Conservation (phyloP, 2,888 invertebrate species). For the Sympetrum striolatum region DNA sequence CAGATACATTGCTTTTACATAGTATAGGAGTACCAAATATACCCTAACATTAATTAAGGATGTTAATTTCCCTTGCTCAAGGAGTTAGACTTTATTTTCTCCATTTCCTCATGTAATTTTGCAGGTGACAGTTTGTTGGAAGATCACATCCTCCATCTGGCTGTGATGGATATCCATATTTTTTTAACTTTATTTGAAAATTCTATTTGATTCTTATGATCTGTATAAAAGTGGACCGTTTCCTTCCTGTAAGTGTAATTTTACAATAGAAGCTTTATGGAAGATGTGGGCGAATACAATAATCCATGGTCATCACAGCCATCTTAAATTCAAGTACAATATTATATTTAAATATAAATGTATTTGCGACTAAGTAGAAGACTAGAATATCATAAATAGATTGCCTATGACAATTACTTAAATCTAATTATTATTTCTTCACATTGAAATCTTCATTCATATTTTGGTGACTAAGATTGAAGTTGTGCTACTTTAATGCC, state of each 20-base stretch:
- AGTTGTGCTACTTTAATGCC: not conserved
- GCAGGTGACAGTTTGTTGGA: too few species aligned
- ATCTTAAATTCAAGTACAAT: not conserved
- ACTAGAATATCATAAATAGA: conserved; percentile 14
- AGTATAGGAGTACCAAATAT: too few species aligned
- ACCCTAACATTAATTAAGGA: too few species aligned
- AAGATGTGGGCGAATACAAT: not conserved
- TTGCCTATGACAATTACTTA: not conserved
- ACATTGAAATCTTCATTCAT: not conserved
- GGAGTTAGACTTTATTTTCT: too few species aligned
- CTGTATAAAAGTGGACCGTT: not conserved
- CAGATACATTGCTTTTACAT: too few species aligned
- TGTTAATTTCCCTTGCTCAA: too few species aligned
- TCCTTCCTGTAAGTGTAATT: not conserved
- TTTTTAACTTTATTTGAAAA: too few species aligned
- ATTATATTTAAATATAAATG: not conserved
- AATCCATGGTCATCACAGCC: conserved; percentile 34
- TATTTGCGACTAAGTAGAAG: not conserved
- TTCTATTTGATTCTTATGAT: not conserved
- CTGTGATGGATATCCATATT: too few species aligned
- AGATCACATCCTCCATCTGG: too few species aligned
- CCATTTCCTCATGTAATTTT: too few species aligned
- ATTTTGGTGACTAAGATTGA: not conserved
- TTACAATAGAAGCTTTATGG: not conserved
- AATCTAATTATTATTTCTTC: not conserved